Base-by-base conservation (phyloP, 1,140 invertebrate genomes). In the Rhysida immarginata region DNA sequence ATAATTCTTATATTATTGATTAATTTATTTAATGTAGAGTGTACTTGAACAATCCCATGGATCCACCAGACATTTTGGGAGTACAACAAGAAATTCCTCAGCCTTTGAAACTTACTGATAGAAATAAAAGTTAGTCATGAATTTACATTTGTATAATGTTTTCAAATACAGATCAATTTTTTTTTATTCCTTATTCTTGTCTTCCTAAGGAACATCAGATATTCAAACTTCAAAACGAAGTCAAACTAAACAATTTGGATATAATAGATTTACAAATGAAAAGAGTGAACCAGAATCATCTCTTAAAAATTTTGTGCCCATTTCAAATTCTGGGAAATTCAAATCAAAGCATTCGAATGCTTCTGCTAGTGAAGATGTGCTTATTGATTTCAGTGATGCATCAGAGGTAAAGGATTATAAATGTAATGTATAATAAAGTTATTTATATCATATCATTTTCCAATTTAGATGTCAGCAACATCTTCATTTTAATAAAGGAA, bases 21-120 rank as follows among this genome's bases (percentile, higher is more conserved):
- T n/a, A n/a, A n/a, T 35, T 18, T 56, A n/a, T 59, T 51, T 41
- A 46, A 62, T 64, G 23, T 59, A 74, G 72, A 26, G 80, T 88
- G 56, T 88, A 87, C 68, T 67, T 88, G 35, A 74, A 80, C 29
- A 89, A 89, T 70, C 86, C 86, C 0, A 85, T 89, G 81, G 81
- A 84, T 59, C 84, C 86, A 1, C 83, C 83, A 1, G 85, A 88
- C 69, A 64, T 85, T 0, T 71, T 82, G 21, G 79, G 81, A 1
- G 65, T 77, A 3, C 24, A 65, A 57, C 54, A 63, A 26, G 62
- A 66, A 43, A 60, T 66, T 50, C 60, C 66, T 29, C 50, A 58
- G 2, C 57, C 62, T 52, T 59, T 64, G 42, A 62, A 64, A 27
- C 51, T 71, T 54, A 59, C 65, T 23, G 62, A 66, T 58, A 57